phyloP scores from a whole-genome alignment of 2,888 invertebrate species.

The Microctonus brassicae region DNA sequence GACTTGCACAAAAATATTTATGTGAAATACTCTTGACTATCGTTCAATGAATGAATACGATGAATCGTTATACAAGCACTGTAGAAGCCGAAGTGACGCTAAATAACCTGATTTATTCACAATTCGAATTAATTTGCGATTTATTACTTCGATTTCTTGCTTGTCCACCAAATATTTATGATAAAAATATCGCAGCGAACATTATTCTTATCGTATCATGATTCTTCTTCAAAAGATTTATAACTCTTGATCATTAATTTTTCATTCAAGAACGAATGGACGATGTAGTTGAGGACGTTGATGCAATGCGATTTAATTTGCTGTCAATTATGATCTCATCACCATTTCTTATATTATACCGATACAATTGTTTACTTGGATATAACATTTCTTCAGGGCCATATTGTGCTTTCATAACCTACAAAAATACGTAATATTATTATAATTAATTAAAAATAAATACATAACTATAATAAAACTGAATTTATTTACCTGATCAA shows the following conservation, averaged over 20 bases:
- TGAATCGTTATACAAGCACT: background rate
- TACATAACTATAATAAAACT: conserved; percentile 1
- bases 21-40: background rate
- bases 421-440: conserved; percentile 34
- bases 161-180: background rate
- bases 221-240: background rate
- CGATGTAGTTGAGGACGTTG: conserved; percentile 60
- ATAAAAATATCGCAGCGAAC: background rate
- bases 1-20: background rate
- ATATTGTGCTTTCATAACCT: conserved; percentile 70
- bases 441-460: background rate
- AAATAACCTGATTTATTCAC: background rate
- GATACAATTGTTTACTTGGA: conserved; percentile 90
- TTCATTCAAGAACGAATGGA: conserved; percentile 64
- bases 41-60: background rate
- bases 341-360: conserved; percentile 90
- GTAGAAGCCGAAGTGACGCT: background rate
- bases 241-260: conserved; percentile 10
- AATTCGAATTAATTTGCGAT: background rate
- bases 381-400: conserved; percentile 92
- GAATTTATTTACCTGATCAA: conserved; percentile 77
- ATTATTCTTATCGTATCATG: background rate
- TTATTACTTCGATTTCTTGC: background rate
- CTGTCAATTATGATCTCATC: conserved; percentile 92
- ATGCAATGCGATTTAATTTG: conserved; percentile 75